These are phyloP conservation scores for Motacilla tschutschensis DNA, from an alignment of 2,113 vertebrate species.

Conservation along the genomic window DNA sequence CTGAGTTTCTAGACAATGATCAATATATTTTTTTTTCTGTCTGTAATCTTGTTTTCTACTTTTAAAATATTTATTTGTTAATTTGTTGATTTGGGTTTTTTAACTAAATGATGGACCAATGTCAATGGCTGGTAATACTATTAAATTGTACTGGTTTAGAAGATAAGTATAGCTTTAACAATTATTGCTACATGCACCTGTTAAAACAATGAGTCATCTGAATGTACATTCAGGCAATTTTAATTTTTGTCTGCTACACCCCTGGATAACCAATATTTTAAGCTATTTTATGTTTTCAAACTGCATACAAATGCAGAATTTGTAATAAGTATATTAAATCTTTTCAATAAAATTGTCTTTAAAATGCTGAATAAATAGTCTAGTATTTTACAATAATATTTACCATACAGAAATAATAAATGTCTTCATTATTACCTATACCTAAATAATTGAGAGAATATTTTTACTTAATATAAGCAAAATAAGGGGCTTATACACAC, in stretches of 20 bases:
- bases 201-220: constrained; percentile 45
- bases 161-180: neutral
- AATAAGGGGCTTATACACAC: neutral
- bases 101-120: neutral
- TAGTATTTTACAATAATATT: neutral
- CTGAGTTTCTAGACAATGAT: neutral
- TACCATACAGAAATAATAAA: neutral
- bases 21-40: neutral
- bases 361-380: neutral
- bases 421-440: neutral
- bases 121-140: neutral
- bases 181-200: constrained; percentile 13
- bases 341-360: constrained; percentile 1
- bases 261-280: constrained; percentile 6
- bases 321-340: neutral
- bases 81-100: neutral
- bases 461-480: neutral
- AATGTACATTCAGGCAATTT: neutral
- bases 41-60: neutral
- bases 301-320: neutral
- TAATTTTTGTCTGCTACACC: neutral
- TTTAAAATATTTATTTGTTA: neutral
- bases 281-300: neutral
- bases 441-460: neutral
- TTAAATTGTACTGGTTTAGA: neutral